These are phyloP conservation scores for Araneus ventricosus DNA, from an alignment of 1,140 invertebrate genomes.

Conservation along the genomic window DNA sequence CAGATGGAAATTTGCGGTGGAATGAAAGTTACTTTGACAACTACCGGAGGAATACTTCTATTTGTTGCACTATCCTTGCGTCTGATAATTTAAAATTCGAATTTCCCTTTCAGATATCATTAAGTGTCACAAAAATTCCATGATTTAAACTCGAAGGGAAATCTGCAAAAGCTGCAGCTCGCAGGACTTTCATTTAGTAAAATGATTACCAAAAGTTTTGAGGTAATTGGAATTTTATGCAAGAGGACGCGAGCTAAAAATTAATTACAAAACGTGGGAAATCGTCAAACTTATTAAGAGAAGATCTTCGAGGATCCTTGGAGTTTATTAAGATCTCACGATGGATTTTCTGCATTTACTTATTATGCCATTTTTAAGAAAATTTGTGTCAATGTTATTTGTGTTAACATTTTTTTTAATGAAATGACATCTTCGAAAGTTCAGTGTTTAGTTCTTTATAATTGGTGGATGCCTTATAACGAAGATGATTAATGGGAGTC, in stretches of 20 bases:
- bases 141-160: background rate
- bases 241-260: constrained; percentile 3
- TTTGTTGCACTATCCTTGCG: background rate
- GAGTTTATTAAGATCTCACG: background rate
- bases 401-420: no score
- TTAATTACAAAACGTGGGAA: constrained; percentile 29
- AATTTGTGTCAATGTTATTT: no score
- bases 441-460: no score
- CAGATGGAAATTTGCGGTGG: background rate
- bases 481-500: no score
- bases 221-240: constrained; percentile 32
- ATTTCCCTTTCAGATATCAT: background rate
- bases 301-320: background rate
- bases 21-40: background rate
- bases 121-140: constrained; percentile 28
- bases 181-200: background rate
- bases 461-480: no score
- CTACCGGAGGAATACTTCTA: constrained; percentile 2
- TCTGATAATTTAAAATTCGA: background rate
- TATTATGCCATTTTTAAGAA: background rate
- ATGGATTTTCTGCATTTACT: background rate
- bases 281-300: background rate
- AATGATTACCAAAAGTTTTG: constrained; percentile 34
- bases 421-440: no score
- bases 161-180: background rate